Evolutionary conservation across 2,113 vertebrate genomes (phyloP).

Genomic region (Erythrolamprus reginae): DNA sequence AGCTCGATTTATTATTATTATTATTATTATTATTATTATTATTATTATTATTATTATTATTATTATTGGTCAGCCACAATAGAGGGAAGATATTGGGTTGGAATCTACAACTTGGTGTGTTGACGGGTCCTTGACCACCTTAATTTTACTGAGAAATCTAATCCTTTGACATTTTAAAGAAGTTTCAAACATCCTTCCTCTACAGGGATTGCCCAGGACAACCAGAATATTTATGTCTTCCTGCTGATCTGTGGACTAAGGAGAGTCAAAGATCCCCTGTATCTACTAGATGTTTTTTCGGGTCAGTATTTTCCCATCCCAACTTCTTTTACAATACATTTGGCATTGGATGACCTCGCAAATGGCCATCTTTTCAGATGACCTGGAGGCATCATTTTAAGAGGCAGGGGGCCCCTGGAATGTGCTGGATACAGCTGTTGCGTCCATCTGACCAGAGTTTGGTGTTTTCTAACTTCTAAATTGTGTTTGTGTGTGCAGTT

Average conservation of each 20-base stretch:
- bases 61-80: too few species aligned
- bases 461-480: not conserved
- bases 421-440: not conserved
- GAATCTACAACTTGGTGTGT: not conserved
- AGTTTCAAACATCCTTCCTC: not conserved
- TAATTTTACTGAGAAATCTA: not conserved
- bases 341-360: not conserved
- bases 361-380: not conserved
- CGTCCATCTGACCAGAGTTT: not conserved
- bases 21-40: too few species aligned
- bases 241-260: constrained; percentile 86
- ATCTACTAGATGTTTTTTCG: constrained; percentile 77
- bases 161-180: too few species aligned
- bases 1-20: too few species aligned
- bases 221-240: constrained; percentile 66
- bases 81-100: not conserved
- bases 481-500: not conserved
- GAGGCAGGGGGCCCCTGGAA: not conserved
- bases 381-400: not conserved
- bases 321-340: not conserved
- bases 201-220: constrained; percentile 62
- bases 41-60: too few species aligned
- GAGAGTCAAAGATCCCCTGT: constrained; percentile 87
- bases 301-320: constrained; percentile 57
- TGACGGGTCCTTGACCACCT: not conserved